Conservation (phyloP, 2,797 vertebrate species). For the Molothrus ater region DNA sequence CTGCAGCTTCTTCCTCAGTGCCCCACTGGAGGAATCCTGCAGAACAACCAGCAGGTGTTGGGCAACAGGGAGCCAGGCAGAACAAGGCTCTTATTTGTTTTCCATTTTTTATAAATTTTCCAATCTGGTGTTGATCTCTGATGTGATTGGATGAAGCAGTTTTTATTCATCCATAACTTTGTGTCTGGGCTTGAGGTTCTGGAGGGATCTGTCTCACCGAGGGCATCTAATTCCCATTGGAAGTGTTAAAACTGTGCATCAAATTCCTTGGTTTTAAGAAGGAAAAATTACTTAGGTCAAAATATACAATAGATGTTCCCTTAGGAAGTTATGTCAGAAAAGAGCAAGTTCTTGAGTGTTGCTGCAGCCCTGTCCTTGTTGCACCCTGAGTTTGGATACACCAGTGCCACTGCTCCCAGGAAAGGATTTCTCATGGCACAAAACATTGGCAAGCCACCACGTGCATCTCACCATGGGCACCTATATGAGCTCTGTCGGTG, state of each 20-base stretch:
- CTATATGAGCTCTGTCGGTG: background rate
- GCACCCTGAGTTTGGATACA: background rate
- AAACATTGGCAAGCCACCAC: background rate
- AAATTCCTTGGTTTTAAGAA: background rate
- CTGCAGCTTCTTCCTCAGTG: background rate
- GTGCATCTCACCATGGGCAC: background rate
- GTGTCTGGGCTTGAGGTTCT: background rate
- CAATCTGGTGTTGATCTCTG: background rate
- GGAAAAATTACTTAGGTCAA: background rate
- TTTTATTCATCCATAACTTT: background rate
- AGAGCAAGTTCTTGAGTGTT: background rate
- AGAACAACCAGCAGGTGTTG: background rate
- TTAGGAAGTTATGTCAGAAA: background rate
- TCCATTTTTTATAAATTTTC: background rate
- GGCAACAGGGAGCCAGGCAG: background rate
- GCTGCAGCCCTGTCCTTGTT: background rate
- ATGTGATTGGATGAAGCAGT: background rate
- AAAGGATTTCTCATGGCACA: background rate
- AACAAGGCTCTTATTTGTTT: background rate
- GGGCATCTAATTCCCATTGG: background rate
- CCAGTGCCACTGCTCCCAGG: background rate
- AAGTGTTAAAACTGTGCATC: accelerated
- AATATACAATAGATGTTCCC: background rate
- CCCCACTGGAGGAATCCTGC: background rate
- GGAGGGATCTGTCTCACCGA: background rate